Percentiles rank a stretch among this genome's conserved stretches.
Conservation (phyloP, 2,797 vertebrate genomes). For the Peromyscus melanophrys region DNA sequence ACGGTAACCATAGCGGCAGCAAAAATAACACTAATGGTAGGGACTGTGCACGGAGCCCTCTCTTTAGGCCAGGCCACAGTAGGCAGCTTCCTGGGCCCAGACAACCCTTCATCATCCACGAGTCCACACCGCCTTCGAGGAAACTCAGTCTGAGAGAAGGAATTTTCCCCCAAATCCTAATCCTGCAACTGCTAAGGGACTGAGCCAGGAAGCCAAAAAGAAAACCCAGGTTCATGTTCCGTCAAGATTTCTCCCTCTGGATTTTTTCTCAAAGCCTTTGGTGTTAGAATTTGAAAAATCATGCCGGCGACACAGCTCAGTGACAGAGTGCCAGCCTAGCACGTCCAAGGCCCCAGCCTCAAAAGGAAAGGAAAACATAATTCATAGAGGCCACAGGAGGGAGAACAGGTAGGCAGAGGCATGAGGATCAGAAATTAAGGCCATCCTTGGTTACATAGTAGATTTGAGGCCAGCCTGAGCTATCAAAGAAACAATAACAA, state of each 20-base stretch:
- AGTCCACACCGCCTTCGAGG: background rate
- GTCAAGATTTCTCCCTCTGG: background rate
- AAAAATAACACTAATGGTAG: background rate
- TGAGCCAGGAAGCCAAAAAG: constrained; percentile 44
- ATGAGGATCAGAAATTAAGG: background rate
- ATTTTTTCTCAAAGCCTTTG: constrained; percentile 36
- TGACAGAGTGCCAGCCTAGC: background rate
- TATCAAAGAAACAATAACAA: background rate
- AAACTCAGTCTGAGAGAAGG: background rate
- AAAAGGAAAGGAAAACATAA: background rate
- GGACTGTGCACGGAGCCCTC: background rate
- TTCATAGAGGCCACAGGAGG: background rate
- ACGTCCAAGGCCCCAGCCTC: background rate
- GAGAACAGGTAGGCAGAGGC: no score
- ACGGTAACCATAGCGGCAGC: constrained; percentile 28
- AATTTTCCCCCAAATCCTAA: constrained; percentile 51
- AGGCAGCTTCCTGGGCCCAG: background rate
- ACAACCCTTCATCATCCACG: background rate
- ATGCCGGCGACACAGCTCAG: background rate
- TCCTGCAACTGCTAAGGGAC: background rate
- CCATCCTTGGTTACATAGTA: background rate
- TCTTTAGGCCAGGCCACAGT: background rate
- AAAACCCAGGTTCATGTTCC: background rate
- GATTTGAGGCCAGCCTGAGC: background rate
- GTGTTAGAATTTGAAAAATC: background rate